Evolutionary conservation across 2,888 invertebrate genomes (phyloP).

Genomic region (Sesia bembeciformis): DNA sequence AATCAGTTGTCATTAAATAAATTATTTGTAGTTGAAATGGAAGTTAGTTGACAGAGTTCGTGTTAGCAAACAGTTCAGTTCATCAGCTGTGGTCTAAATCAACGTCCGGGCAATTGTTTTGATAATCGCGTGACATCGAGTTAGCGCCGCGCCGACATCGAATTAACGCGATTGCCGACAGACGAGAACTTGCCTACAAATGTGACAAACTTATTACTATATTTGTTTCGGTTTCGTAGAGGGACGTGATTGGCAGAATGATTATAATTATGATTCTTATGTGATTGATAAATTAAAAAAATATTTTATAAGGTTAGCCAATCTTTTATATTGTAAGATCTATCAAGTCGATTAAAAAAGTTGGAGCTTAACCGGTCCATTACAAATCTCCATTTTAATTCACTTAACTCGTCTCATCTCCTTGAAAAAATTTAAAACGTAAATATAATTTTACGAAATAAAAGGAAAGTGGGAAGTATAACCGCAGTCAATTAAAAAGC

Average conservation of each 20-base stretch:
- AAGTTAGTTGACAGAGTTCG: not conserved
- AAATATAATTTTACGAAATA: slow-evolving; percentile 43
- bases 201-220: not conserved
- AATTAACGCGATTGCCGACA: slow-evolving; percentile 26
- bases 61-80: slow-evolving; percentile 17
- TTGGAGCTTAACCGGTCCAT: slow-evolving; percentile 14
- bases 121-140: slow-evolving; percentile 39
- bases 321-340: too few relatives aligned
- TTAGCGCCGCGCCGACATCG: slow-evolving; percentile 18
- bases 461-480: slow-evolving; percentile 32
- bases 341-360: not conserved
- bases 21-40: not conserved
- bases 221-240: too few relatives aligned
- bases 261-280: too few relatives aligned
- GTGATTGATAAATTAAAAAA: too few relatives aligned
- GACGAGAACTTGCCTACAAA: slow-evolving; percentile 2
- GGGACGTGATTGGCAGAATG: too few relatives aligned
- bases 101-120: slow-evolving; percentile 33
- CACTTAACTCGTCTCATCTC: slow-evolving; percentile 41
- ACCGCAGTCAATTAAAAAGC: slow-evolving; percentile 56
- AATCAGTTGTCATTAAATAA: too few relatives aligned
- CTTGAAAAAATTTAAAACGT: slow-evolving; percentile 37
- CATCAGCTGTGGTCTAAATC: slow-evolving; percentile 30
- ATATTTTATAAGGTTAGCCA: too few relatives aligned
- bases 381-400: slow-evolving; percentile 38